Percentiles rank a stretch among this genome's conserved stretches.
Conservation (phyloP, 2,113 vertebrate genomes). For the Phrynocephalus versicolor region DNA sequence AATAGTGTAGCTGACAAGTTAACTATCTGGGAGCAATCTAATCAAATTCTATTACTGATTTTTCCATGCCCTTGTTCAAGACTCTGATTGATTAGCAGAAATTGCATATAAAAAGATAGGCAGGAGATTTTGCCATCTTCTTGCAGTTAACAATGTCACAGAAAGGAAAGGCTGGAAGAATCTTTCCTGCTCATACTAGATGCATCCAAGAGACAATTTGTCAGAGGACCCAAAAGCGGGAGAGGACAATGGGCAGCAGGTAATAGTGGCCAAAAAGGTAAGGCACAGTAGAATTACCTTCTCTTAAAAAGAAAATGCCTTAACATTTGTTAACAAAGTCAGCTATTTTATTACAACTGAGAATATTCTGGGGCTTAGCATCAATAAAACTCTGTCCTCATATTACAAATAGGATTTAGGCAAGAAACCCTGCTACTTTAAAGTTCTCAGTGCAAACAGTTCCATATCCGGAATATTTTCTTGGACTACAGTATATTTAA, state of each 20-base stretch:
- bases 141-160: conserved; percentile 13
- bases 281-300: neutral
- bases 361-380: neutral
- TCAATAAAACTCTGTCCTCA: neutral
- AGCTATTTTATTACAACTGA: neutral
- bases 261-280: neutral
- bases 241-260: neutral
- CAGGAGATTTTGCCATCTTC: conserved; percentile 15
- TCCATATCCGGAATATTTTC: neutral
- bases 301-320: neutral
- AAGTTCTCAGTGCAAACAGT: neutral
- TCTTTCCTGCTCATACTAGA: neutral
- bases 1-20: conserved; percentile 42
- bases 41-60: conserved; percentile 44
- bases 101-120: conserved; percentile 39
- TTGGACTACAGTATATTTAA: no score
- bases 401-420: neutral
- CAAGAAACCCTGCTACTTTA: neutral
- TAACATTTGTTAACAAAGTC: neutral
- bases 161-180: conserved; percentile 1
- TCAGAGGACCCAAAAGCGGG: neutral
- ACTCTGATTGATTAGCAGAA: conserved; percentile 44
- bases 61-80: conserved; percentile 36
- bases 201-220: neutral
- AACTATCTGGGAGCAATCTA: conserved; percentile 43